Evolutionary conservation across 2,797 vertebrate species (phyloP).

Genomic region (Telmatherina bonti): DNA sequence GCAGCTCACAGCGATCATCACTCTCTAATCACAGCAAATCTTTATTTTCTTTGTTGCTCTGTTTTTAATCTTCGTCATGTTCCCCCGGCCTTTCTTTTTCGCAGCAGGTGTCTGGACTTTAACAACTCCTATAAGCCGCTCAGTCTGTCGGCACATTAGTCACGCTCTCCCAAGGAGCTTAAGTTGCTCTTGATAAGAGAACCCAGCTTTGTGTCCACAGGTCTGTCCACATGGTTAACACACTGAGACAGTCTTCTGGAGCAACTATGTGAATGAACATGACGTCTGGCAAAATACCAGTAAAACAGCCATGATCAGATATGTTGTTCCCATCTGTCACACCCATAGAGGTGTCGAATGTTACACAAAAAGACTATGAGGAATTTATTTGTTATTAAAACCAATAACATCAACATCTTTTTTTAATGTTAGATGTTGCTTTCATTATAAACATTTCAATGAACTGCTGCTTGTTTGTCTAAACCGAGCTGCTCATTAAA

Average conservation of each 20-base stretch:
- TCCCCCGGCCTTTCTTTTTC: conserved; percentile 33
- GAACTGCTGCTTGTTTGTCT: conserved; percentile 24
- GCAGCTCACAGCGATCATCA: background rate
- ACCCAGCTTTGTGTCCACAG: conserved; percentile 40
- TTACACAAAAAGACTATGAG: background rate
- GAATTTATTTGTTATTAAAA: background rate
- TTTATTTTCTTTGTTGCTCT: conserved; percentile 9
- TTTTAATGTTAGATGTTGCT: background rate
- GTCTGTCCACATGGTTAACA: conserved; percentile 47
- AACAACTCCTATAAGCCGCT: conserved; percentile 68
- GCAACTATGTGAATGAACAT: conserved; percentile 58
- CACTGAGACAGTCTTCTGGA: conserved; percentile 65
- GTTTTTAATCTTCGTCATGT: conserved; percentile 29
- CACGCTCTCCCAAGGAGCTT: conserved; percentile 72
- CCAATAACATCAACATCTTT: background rate
- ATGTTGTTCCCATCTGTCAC: conserved; percentile 65
- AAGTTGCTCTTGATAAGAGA: conserved; percentile 62
- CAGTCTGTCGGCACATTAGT: conserved; percentile 75
- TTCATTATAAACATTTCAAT: conserved; percentile 2
- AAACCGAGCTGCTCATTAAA: conserved; percentile 25
- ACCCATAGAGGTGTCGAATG: conserved; percentile 25
- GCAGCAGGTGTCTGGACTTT: conserved; percentile 77
- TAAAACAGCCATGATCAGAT: conserved; percentile 38
- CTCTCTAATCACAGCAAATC: conserved; percentile 1
- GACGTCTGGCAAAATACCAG: conserved; percentile 53